Evolutionary conservation across 2,888 invertebrate genomes (phyloP).

Genomic region (Ophraella communa): DNA sequence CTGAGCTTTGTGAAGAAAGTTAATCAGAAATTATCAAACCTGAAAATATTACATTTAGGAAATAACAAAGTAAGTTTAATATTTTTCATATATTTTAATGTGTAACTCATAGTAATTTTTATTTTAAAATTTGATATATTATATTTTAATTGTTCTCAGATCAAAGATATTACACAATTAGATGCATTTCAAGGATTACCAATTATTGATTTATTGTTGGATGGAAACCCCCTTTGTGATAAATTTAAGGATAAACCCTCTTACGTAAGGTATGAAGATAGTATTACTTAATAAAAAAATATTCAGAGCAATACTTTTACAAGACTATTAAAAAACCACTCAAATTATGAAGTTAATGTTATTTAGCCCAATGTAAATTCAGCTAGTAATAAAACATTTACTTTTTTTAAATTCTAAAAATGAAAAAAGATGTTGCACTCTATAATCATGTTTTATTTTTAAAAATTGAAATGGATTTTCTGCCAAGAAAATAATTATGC

Average conservation of each 20-base stretch:
- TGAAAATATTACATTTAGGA: conserved; percentile 81
- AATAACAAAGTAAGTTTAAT: conserved; percentile 74
- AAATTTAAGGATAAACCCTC: conserved; percentile 76
- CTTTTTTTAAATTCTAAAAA: background rate
- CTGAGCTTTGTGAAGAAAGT: conserved; percentile 67
- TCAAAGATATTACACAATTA: conserved; percentile 69
- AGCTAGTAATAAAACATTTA: background rate
- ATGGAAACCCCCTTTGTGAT: conserved; percentile 81
- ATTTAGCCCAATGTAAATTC: background rate
- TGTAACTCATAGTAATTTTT: background rate
- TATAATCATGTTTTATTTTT: background rate
- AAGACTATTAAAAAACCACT: too few relatives aligned
- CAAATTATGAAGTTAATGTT: too few relatives aligned
- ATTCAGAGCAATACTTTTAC: too few relatives aligned
- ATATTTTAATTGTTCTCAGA: conserved; percentile 60
- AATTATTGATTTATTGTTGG: conserved; percentile 77
- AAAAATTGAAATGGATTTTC: background rate
- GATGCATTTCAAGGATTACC: conserved; percentile 74
- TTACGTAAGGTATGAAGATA: conserved; percentile 79
- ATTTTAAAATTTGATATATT: background rate
- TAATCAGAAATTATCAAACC: conserved; percentile 69
- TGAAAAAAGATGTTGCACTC: background rate
- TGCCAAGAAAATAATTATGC: too few relatives aligned
- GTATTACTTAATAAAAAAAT: conserved; percentile 11
- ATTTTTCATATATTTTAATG: background rate